Evolutionary conservation across 2,888 invertebrate genomes (phyloP).

Genomic region (Chymomyza procnemis): DNA sequence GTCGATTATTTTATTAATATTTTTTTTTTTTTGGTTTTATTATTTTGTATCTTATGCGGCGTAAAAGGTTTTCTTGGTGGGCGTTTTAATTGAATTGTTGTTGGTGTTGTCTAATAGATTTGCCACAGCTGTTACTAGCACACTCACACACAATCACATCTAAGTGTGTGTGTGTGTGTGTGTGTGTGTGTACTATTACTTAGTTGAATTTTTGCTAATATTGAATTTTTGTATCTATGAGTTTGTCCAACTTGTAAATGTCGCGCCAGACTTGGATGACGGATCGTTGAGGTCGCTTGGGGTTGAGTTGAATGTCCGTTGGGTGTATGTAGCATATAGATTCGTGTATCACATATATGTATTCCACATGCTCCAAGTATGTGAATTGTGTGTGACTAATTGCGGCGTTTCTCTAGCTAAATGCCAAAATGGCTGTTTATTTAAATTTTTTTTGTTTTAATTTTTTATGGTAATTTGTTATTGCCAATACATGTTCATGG

Average conservation of each 20-base stretch:
- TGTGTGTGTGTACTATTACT: not conserved
- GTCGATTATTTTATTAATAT: not conserved
- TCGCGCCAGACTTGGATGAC: constrained; percentile 49
- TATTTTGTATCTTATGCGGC: constrained; percentile 8
- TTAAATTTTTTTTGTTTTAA: constrained; percentile 38
- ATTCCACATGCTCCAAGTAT: not conserved
- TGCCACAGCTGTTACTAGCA: constrained; percentile 22
- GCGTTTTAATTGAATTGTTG: constrained; percentile 72
- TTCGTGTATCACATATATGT: not conserved
- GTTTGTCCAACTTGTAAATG: constrained; percentile 55
- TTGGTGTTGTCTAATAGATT: constrained; percentile 26
- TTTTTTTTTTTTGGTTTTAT: constrained; percentile 19
- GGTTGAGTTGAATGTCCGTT: constrained; percentile 61
- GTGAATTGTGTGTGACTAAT: constrained; percentile 48
- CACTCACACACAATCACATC: not conserved
- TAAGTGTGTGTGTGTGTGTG: not conserved
- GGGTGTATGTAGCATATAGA: not conserved
- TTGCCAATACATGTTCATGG: constrained; percentile 62
- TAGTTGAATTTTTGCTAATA: constrained; percentile 10
- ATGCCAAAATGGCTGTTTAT: constrained; percentile 63
- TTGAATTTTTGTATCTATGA: constrained; percentile 56
- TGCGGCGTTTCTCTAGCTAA: constrained; percentile 58
- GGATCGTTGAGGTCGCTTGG: constrained; percentile 60
- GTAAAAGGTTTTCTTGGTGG: constrained; percentile 38
- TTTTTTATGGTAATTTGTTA: constrained; percentile 19